Evolutionary conservation across 2,113 vertebrate genomes (phyloP).

Genomic region (Tetraodon nigroviridis): DNA sequence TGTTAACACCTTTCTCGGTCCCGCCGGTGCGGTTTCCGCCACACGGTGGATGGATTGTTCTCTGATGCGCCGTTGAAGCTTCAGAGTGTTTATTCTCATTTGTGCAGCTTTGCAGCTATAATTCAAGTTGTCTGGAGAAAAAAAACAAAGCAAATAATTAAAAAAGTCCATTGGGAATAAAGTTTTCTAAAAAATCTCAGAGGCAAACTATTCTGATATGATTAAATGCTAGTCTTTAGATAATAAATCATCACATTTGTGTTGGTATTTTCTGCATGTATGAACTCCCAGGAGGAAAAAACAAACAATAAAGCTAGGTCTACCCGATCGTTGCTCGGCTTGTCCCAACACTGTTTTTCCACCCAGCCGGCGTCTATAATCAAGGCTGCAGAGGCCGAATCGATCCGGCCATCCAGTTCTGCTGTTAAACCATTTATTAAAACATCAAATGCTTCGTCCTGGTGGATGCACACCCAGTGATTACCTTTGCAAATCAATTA

Average conservation of each 20-base stretch:
- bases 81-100: conserved; percentile 4
- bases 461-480: conserved; percentile 54
- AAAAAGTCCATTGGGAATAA: conserved; percentile 1
- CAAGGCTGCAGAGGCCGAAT: conserved; percentile 49
- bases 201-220: too few relatives aligned
- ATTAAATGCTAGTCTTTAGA: too few relatives aligned
- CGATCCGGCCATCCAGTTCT: conserved; percentile 46
- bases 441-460: conserved; percentile 52
- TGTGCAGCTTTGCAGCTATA: neutral
- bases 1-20: conserved; percentile 26
- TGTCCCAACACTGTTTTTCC: conserved; percentile 25
- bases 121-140: neutral
- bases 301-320: conserved; percentile 26
- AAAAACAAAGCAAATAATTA: neutral
- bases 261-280: too few relatives aligned
- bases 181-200: conserved; percentile 5
- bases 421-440: conserved; percentile 65
- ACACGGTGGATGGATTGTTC: conserved; percentile 10
- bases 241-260: too few relatives aligned
- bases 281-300: conserved; percentile 10
- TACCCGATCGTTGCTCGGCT: conserved; percentile 22
- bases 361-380: conserved; percentile 42
- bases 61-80: conserved; percentile 13
- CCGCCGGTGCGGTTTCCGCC: conserved; percentile 20
- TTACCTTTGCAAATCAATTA: conserved; percentile 66